Evolutionary conservation across 2,113 vertebrate genomes (phyloP), one percentile per base, ranked within the genome.

Genomic region (Cottus gobio): DNA sequence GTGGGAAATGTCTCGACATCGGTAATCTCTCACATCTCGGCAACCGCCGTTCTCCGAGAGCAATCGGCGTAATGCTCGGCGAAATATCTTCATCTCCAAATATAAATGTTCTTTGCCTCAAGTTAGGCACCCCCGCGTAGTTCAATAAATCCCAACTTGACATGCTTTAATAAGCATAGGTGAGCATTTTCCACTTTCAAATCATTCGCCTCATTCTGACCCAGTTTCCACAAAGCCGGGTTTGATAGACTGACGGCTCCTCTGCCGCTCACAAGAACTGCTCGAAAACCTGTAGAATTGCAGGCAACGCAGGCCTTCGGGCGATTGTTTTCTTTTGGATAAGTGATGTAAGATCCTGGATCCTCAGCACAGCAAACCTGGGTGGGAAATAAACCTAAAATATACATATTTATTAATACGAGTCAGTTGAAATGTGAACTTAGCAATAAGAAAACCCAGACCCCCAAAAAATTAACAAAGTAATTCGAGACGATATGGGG

Each of bases 161-260:
- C 60, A 50, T 71, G 80, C 71, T 85, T 86, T 73, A 89, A 88
- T 81, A 81, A 87, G 75, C 72, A 84, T 52, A 90, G 80, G 64
- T 84, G 44, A 50, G 77, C 68, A 81, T 82, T 85, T 86, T 89
- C 75, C 62, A 72, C 85, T 78, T 76, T 84, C 30, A 82, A 72
- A 74, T 86, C 58, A 64, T 76, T 75, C 71, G 31, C 75, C 68
- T 83, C 70, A 54, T 80, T 85, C 36, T 87, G 83, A 89, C 85
- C 82, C 82, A 88, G 36, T 87, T 92, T 87, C 79, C 58, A 72
- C 30, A 20, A 69, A 71, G 73, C 39, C 2, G 2, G 30, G 42
- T 75, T 52, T 76, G 66, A 73, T 75, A 37, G 48, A 48, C 75
- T 77, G 88, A 91, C 78, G 74, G 44, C 37, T 54, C 65, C 52